These are phyloP conservation scores for Drepana arcuata DNA, from an alignment of 1,140 invertebrate genomes.

Conservation along the genomic window DNA sequence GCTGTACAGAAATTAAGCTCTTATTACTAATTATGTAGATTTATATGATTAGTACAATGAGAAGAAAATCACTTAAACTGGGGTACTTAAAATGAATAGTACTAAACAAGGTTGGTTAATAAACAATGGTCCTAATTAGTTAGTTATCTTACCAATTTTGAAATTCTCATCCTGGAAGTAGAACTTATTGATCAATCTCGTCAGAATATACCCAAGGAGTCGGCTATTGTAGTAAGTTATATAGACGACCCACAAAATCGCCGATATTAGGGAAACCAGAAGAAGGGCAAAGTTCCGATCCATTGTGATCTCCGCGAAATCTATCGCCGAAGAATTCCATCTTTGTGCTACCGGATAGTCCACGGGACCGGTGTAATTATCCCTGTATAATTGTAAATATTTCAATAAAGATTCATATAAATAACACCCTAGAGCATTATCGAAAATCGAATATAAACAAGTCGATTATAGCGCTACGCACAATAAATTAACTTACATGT, in stretches of 20 bases:
- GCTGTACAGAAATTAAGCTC: no score
- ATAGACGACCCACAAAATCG: slow-evolving; percentile 92
- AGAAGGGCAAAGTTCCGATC: slow-evolving; percentile 85
- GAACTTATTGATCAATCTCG: slow-evolving; percentile 90
- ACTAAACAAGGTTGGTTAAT: no score
- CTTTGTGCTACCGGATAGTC: slow-evolving; percentile 65
- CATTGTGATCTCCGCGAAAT: slow-evolving; percentile 82
- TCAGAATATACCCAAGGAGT: slow-evolving; percentile 90
- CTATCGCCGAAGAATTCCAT: slow-evolving; percentile 73
- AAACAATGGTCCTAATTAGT: no score
- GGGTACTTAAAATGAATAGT: no score
- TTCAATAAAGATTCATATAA: slow-evolving; percentile 21
- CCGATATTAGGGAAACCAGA: slow-evolving; percentile 84
- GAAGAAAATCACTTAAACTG: no score
- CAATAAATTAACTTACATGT: slow-evolving; percentile 31
- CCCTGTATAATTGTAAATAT: slow-evolving; percentile 32
- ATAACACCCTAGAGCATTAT: slow-evolving; percentile 35
- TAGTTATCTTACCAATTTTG: slow-evolving; percentile 93
- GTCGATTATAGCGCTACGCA: slow-evolving; percentile 18
- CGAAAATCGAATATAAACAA: slow-evolving; percentile 16
- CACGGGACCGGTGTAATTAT: slow-evolving; percentile 50
- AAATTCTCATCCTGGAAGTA: slow-evolving; percentile 89
- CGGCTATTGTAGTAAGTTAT: slow-evolving; percentile 96
- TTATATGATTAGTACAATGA: no score
- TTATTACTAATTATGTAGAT: no score